phyloP scores from a whole-genome alignment of 2,888 invertebrate genomes.

The Drosophila nigricruria region DNA sequence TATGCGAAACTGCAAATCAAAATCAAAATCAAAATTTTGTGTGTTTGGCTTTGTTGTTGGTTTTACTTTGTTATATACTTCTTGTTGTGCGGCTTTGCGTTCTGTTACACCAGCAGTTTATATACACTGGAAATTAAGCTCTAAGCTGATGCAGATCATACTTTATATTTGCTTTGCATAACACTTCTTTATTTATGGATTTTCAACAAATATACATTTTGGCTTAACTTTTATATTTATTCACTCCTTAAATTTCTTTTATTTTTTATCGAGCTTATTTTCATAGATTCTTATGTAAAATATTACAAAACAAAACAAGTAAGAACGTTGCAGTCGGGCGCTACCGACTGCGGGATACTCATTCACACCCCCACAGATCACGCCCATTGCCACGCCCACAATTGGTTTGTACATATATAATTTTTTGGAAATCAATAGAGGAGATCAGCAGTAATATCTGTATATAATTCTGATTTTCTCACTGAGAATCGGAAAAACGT shows the following conservation, averaged over 20 bases:
- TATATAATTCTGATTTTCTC: too few species aligned
- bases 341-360: too few species aligned
- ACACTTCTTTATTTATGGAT: background rate
- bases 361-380: too few species aligned
- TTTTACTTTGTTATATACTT: constrained; percentile 48
- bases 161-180: background rate
- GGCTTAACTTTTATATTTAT: background rate
- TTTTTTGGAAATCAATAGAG: too few species aligned
- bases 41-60: constrained; percentile 46
- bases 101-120: constrained; percentile 7
- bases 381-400: too few species aligned
- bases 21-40: constrained; percentile 21
- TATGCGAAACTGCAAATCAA: constrained; percentile 63
- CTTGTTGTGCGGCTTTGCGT: constrained; percentile 19
- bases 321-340: too few species aligned
- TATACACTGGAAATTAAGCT: constrained; percentile 18
- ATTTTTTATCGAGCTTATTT: background rate
- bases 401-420: too few species aligned
- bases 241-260: background rate
- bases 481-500: too few species aligned
- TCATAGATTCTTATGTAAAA: constrained; percentile 1
- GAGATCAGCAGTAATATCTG: too few species aligned
- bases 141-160: too few species aligned
- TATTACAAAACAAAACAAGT: too few species aligned
- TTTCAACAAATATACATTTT: background rate